Conservation (phyloP, 2,113 vertebrate genomes). For the Perognathus longimembris region DNA sequence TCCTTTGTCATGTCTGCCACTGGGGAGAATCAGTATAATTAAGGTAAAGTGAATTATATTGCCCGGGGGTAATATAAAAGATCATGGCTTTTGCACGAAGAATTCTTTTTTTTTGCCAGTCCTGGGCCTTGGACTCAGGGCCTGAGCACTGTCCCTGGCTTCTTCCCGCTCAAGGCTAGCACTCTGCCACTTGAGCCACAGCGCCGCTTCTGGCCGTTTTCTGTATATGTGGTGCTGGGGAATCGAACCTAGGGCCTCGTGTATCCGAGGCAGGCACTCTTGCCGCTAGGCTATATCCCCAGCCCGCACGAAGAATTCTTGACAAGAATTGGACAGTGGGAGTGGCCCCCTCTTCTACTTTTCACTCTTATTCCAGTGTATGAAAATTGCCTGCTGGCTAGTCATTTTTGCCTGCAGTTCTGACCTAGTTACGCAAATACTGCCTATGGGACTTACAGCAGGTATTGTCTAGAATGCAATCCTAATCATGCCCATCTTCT, state of each 20-base stretch:
- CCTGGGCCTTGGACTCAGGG: no score
- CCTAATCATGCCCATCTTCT: not conserved
- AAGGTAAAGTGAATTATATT: not conserved
- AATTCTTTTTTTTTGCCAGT: no score
- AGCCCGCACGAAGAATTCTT: not conserved
- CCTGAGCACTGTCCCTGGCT: no score
- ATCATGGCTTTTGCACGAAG: not conserved
- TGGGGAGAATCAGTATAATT: not conserved
- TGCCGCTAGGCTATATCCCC: no score
- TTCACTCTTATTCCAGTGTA: not conserved
- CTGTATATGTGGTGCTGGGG: no score
- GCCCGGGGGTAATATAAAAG: not conserved
- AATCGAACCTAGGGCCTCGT: no score
- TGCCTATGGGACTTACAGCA: not conserved
- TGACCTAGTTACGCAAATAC: constrained; percentile 8
- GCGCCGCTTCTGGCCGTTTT: no score
- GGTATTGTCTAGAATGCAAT: not conserved
- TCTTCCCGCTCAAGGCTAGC: no score
- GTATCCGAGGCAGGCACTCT: no score
- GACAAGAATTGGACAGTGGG: not conserved
- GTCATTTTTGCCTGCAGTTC: constrained; percentile 25
- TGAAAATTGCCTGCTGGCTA: not conserved
- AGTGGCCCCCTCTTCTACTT: not conserved
- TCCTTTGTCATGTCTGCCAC: not conserved
- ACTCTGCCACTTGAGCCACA: no score